Evolutionary conservation across 2,888 invertebrate species (phyloP).

Genomic region (Agrilus biguttatus): DNA sequence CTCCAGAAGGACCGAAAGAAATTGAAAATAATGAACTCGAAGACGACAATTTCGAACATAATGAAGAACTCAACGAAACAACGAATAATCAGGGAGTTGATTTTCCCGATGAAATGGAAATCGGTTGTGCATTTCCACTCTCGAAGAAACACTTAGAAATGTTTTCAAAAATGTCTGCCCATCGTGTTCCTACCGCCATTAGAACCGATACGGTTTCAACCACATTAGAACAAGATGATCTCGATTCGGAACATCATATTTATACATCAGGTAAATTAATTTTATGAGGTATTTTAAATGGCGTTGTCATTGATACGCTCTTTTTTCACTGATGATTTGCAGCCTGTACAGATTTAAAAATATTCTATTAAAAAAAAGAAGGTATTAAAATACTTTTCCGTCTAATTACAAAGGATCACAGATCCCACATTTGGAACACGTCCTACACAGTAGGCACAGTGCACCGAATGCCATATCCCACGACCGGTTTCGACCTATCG

Average conservation of each 20-base stretch:
- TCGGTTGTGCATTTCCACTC: slow-evolving; percentile 16
- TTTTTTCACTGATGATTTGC: too few relatives aligned
- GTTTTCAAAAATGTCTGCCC: slow-evolving; percentile 19
- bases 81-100: slow-evolving; percentile 3
- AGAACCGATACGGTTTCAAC: slow-evolving; percentile 28
- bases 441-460: too few relatives aligned
- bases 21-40: background rate
- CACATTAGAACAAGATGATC: slow-evolving; percentile 24
- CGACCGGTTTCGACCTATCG: too few relatives aligned
- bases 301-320: too few relatives aligned
- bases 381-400: too few relatives aligned
- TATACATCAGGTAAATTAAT: too few relatives aligned
- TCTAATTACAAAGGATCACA: too few relatives aligned
- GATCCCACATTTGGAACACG: too few relatives aligned
- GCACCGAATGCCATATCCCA: too few relatives aligned
- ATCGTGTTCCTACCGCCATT: slow-evolving; percentile 15
- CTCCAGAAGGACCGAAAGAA: background rate
- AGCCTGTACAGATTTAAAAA: too few relatives aligned
- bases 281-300: too few relatives aligned
- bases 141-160: slow-evolving; percentile 20
- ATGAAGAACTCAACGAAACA: slow-evolving; percentile 3
- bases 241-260: slow-evolving; percentile 14
- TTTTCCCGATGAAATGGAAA: slow-evolving; percentile 7
- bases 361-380: too few relatives aligned
- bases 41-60: background rate